Evolutionary conservation across 2,888 invertebrate genomes (phyloP).

Genomic region (Choristoneura rosaceana): DNA sequence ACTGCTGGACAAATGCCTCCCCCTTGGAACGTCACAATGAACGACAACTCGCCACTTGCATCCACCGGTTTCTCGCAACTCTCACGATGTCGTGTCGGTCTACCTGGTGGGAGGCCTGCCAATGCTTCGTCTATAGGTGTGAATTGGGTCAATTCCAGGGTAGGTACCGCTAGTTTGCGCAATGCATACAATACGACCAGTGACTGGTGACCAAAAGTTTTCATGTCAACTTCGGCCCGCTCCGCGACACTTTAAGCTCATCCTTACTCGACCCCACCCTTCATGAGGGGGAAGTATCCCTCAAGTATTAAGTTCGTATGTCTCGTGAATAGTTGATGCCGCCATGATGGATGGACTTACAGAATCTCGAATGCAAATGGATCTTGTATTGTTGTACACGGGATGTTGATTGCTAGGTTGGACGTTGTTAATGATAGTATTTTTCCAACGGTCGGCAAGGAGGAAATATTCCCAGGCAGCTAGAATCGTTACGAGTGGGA

Average conservation of each 20-base stretch:
- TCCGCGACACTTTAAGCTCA: not conserved
- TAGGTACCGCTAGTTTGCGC: too few relatives aligned
- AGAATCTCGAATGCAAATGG: constrained; percentile 1
- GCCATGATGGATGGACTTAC: constrained; percentile 14
- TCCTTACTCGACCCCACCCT: constrained; percentile 1
- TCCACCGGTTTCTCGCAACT: too few relatives aligned
- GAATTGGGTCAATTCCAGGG: too few relatives aligned
- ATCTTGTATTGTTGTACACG: not conserved
- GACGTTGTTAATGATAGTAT: not conserved
- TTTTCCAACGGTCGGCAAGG: not conserved
- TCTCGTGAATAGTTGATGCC: constrained; percentile 18
- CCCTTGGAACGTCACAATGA: too few relatives aligned
- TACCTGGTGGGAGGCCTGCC: too few relatives aligned
- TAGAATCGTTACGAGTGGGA: too few relatives aligned
- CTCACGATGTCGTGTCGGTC: too few relatives aligned
- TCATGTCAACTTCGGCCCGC: not conserved
- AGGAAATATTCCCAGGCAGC: not conserved
- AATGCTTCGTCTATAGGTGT: too few relatives aligned
- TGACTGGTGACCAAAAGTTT: too few relatives aligned
- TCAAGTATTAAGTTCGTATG: constrained; percentile 21
- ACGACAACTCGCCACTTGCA: too few relatives aligned
- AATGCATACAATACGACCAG: too few relatives aligned
- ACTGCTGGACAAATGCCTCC: too few relatives aligned
- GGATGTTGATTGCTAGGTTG: not conserved
- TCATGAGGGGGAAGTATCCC: constrained; percentile 15